Percentiles rank a stretch among this genome's conserved stretches.
phyloP scores from a whole-genome alignment of 2,113 vertebrate genomes.

The Macrotus californicus region DNA sequence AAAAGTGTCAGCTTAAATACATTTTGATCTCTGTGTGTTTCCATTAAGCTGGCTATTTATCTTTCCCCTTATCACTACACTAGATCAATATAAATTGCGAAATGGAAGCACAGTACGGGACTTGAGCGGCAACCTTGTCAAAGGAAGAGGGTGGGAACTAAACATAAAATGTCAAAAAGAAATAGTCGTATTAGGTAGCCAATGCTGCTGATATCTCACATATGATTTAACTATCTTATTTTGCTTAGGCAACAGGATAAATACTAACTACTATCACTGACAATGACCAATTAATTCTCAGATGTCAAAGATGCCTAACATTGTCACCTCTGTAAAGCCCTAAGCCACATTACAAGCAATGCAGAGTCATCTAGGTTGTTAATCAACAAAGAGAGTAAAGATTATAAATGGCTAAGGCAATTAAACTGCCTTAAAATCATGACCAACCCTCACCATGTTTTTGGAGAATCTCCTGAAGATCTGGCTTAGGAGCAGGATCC shows the following conservation, averaged over 20 bases:
- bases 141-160: background rate
- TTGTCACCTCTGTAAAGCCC: background rate
- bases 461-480: slow-evolving; percentile 90
- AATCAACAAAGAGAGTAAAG: background rate
- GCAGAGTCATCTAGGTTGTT: background rate
- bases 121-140: background rate
- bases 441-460: slow-evolving; percentile 83
- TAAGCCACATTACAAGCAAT: background rate
- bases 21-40: background rate
- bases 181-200: background rate
- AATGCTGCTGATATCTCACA: background rate
- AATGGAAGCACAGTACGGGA: background rate
- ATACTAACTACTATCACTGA: background rate
- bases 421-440: background rate
- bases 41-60: background rate
- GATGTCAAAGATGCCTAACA: background rate
- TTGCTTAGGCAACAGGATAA: background rate
- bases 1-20: background rate
- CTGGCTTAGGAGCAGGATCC: slow-evolving; percentile 81
- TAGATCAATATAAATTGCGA: background rate
- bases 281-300: background rate
- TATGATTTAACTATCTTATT: background rate
- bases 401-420: background rate
- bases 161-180: background rate
- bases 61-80: background rate